Evolutionary conservation across 2,113 vertebrate species (phyloP).

Genomic region (Canis aureus): DNA sequence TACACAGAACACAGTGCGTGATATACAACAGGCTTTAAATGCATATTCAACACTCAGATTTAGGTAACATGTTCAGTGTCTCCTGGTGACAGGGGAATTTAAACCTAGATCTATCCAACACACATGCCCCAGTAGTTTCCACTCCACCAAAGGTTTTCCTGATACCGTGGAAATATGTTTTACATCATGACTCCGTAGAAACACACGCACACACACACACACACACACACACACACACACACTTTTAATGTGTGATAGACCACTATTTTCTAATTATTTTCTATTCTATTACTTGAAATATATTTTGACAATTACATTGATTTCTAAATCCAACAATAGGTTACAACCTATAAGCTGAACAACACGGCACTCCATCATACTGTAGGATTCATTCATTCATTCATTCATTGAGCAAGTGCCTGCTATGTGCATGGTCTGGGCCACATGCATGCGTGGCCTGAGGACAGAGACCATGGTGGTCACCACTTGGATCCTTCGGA

Average conservation of each 20-base stretch:
- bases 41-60: background rate
- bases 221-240: background rate
- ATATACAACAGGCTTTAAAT: background rate
- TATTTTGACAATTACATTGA: background rate
- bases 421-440: background rate
- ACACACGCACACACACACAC: background rate
- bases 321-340: background rate
- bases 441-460: rapidly evolving
- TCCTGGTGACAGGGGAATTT: background rate
- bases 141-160: background rate
- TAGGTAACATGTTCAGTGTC: background rate
- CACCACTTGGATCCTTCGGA: background rate
- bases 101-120: background rate
- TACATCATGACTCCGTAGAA: background rate
- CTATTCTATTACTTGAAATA: conserved; percentile 23
- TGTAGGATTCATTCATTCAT: background rate
- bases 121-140: background rate
- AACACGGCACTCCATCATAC: background rate
- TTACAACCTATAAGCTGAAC: background rate
- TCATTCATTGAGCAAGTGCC: background rate
- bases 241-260: background rate
- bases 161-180: background rate
- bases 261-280: background rate
- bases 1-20: background rate
- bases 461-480: background rate